Base-by-base conservation (phyloP, 1,140 invertebrate genomes). In the Saccostrea echinata region DNA sequence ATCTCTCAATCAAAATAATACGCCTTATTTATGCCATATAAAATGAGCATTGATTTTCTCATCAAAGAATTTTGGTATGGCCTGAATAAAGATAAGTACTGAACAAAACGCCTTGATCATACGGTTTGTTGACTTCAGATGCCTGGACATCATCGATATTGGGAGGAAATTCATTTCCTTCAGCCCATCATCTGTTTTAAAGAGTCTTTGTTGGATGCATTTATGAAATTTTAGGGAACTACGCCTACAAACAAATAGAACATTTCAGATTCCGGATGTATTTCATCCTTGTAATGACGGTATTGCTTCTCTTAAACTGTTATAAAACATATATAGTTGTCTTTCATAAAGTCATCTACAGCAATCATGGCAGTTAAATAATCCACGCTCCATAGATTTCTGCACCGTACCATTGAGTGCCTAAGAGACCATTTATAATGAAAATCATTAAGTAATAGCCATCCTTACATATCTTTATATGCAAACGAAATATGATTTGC, bases 41-140 rank as follows among this genome's bases (percentile, higher is more conserved):
- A 76, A 76, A 76, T 76, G 68, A 76, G 68, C 30, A 76, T 76
- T 76, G 68, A 76, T 76, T 76, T 76, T 76, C 24, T 33, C 68
- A 76, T 76, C 68, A 76, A 76, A 76, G 27, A 76, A 76, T 76
- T 16, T 76, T 33, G 11, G 68, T 12, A 30, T 76, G 68, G 68
- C 27, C 68, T 76, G 68, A 76, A 76, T 76, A 76, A 27, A 76
- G 68, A 76, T 76, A 76, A 76, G 68, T 76, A 76, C 68, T 13
- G 68, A 13, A 76, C 68, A 76, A 76, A 18, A 33, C 3, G 24
- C 68, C 68, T 76, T 76, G 68, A 76, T 76, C 68, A 76, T 76
- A 16, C 27, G 68, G 27, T 33, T 76, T 33, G 27, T 76, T 76
- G 68, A 30, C 27, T 76, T 61, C 68, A 33, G 27, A 76, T 76